Evolutionary conservation across 2,888 invertebrate genomes (phyloP).

Genomic region (Heteropelma amictum): DNA sequence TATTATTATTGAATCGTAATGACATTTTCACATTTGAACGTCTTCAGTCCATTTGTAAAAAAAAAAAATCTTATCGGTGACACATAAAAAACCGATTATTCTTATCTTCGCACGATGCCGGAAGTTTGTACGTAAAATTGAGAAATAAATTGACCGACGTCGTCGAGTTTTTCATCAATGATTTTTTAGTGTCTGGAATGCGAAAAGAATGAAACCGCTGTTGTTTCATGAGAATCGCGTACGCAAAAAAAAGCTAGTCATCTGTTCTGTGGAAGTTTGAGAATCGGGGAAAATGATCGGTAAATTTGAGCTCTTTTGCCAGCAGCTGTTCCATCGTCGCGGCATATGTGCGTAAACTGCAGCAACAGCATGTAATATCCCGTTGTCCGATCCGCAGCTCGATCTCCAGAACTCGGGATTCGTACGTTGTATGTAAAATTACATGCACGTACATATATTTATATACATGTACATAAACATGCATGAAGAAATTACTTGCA

Average conservation of each 20-base stretch:
- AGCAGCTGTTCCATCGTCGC: background rate
- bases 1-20: too few relatives aligned
- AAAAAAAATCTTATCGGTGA: too few relatives aligned
- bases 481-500: too few relatives aligned
- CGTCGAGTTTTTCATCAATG: background rate
- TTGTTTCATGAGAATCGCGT: background rate
- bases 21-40: too few relatives aligned
- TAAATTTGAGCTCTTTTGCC: constrained; percentile 3
- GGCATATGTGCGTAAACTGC: background rate
- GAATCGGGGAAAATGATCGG: background rate
- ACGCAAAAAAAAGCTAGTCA: too few relatives aligned
- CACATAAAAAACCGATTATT: too few relatives aligned
- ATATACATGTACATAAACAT: background rate
- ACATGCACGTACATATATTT: constrained; percentile 4
- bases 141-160: background rate
- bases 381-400: constrained; percentile 29
- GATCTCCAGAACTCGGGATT: constrained; percentile 12
- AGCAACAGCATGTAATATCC: constrained; percentile 34
- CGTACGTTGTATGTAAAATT: background rate
- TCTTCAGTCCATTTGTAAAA: too few relatives aligned
- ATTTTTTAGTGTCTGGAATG: background rate
- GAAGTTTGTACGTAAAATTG: too few relatives aligned
- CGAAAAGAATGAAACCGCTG: too few relatives aligned
- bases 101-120: too few relatives aligned
- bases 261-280: background rate